Evolutionary conservation across 2,113 vertebrate genomes (phyloP), one percentile per base, ranked within the genome.

Genomic region (Neoarius graeffei): DNA sequence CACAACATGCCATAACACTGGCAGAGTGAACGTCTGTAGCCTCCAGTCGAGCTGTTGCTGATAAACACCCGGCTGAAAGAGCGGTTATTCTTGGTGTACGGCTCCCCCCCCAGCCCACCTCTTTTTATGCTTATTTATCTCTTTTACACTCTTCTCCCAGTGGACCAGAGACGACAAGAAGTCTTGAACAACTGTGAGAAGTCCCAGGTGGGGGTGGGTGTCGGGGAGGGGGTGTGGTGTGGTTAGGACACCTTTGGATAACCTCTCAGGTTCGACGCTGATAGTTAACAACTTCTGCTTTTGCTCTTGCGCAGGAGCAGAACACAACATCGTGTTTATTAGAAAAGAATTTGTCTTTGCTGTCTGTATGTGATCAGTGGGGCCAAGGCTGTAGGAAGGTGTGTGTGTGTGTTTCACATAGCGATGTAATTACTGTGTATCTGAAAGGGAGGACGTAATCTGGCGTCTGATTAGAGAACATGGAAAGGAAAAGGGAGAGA

Each of bases 401-500:
- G 85, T 57, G 52, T 84, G 76, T 82, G 54, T 83, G 93, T 95
- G 95, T 95, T 96, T 97, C 95, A 94, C 96, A 96, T 97, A 96
- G 83, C 96, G 95, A 90, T 94, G 96, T 99, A 97, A 98, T 97
- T 98, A 97, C 93, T 96, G 94, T 95, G 96, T 96, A 95, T 95
- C 93, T 95, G 92, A 82, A 82, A 81, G 77, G 97, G 96, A 97
- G 97, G 98, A 98, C 97, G 97, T 98, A 98, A 97, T 97, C 97
- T 97, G 97, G 97, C 96, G 96, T 74, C 84, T 97, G 99, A 99
- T 99, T 99, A 99, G 97, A 95, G 94, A 94, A 71, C 94, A 94
- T 95, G 96, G 97, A 96, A 96, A 95, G 96, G 96, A 96, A 96
- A 95, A 64, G 73, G 77, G 76, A 73, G 80, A 73, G 66, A 56